Conservation (phyloP, 2,888 invertebrate species). For the Andricus quercusramuli region DNA sequence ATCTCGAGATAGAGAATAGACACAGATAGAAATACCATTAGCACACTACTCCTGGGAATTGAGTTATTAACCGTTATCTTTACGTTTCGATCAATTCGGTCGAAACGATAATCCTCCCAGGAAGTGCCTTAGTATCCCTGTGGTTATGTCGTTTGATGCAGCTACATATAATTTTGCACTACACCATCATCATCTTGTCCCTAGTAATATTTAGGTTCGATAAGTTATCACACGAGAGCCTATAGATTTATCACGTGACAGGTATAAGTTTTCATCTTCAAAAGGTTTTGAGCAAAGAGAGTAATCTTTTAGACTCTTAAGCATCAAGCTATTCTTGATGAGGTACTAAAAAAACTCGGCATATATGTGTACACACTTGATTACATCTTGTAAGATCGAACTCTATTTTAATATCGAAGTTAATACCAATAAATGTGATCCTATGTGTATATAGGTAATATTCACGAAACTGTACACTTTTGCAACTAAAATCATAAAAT, state of each 20-base stretch:
- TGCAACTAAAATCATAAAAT: too few species aligned
- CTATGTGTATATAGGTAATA: not conserved
- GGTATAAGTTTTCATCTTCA: not conserved
- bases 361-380: too few species aligned
- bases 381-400: not conserved
- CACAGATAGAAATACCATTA: conserved; percentile 55
- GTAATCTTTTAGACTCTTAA: not conserved
- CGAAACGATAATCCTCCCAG: conserved; percentile 64
- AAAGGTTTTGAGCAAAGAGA: not conserved
- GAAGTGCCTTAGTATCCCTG: conserved; percentile 55
- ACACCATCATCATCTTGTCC: conserved; percentile 39
- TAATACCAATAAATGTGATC: not conserved
- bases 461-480: too few species aligned
- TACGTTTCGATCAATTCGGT: conserved; percentile 68
- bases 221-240: conserved; percentile 50
- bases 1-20: conserved; percentile 27
- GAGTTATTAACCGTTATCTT: conserved; percentile 69
- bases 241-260: conserved; percentile 13
- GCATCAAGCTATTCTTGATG: too few species aligned
- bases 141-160: conserved; percentile 41
- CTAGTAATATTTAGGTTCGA: conserved; percentile 55
- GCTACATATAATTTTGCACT: conserved; percentile 59
- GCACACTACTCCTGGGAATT: conserved; percentile 54
- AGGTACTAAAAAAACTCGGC: too few species aligned
- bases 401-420: not conserved